phyloP scores from a whole-genome alignment of 2,888 invertebrate genomes.

The Asteroscopus sphinx region DNA sequence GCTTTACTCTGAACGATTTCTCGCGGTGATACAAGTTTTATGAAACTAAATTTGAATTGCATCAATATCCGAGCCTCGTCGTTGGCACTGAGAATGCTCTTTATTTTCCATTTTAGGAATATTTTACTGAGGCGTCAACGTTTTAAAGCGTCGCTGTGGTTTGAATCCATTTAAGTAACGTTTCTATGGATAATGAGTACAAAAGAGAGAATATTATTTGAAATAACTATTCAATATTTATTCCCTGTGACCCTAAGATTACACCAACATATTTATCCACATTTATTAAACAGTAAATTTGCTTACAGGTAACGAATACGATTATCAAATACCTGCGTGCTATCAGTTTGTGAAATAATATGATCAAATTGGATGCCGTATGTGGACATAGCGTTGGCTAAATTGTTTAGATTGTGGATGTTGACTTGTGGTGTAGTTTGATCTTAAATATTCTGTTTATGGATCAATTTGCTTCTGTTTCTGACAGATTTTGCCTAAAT shows the following conservation, averaged over 20 bases:
- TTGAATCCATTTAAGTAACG: not conserved
- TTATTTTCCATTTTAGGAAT: constrained; percentile 33
- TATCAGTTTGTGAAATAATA: constrained; percentile 38
- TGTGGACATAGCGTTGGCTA: constrained; percentile 5
- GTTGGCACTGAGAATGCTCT: constrained; percentile 19
- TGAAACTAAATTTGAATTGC: constrained; percentile 49
- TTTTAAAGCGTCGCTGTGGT: not conserved
- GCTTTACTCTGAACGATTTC: constrained; percentile 35
- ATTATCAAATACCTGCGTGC: constrained; percentile 30
- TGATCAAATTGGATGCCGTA: constrained; percentile 30
- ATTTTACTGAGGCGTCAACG: constrained; percentile 9
- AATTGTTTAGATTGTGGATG: constrained; percentile 19
- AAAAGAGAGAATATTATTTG: too few relatives aligned
- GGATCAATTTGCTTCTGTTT: not conserved
- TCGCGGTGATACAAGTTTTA: constrained; percentile 42
- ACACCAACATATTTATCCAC: constrained; percentile 1
- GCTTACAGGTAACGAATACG: constrained; percentile 18
- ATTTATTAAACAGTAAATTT: constrained; percentile 26
- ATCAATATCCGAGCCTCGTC: constrained; percentile 23
- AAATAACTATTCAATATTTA: not conserved
- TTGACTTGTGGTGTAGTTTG: not conserved
- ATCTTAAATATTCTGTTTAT: constrained; percentile 13
- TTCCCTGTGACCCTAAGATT: not conserved
- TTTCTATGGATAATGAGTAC: too few relatives aligned
- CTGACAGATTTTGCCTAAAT: too few relatives aligned